Evolutionary conservation across 2,888 invertebrate species (phyloP), one percentile per base, ranked within the genome.

Genomic region (Orchesella flavescens): DNA sequence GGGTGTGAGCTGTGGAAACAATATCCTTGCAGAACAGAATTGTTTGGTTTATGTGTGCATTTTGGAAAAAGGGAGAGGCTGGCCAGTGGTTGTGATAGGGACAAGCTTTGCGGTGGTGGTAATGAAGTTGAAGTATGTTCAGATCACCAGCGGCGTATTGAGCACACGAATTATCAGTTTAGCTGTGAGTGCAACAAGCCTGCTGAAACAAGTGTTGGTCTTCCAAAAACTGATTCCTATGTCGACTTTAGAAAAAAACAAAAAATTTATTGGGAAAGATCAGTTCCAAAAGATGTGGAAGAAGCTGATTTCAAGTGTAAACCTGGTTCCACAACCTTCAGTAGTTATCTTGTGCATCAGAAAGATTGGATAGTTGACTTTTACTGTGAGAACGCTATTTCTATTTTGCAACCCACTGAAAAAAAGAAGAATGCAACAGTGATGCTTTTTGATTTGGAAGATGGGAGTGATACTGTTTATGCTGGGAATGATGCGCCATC

Each of bases 351-450:
- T 13, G 34, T 71, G 0, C 46, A 17, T 9, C 23, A 71, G 2
- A 1, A 13, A 15, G 15, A 68, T 23, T 23, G 19, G 1, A 24
- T 15, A 46, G 3, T 9, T 1, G 82, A 49, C 1, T 82, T 34
- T 17, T 55, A 13, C 1, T 82, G 82, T 17, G 23, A 59, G 9
- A 34, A 82, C 10, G 75, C 82, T 15, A 82, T 82, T n/a, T 74
- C 66, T 1, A 0, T 81, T 13, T 24, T 23, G 3, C 57, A 21
- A 21, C 46, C 49, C n/a, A 7, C 19, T 34, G n/a, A 7, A n/a
- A 23, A 24, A 43, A n/a, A 17, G 1, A 21, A 49, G 9, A 46
- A 53, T 7, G 66, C 65, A 1, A 24, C 57, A n/a, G 19, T n/a
- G 1, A n/a, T 81, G 23, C 59, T 74, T 1, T 53, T 81, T 34